Evolutionary conservation across 2,888 invertebrate genomes (phyloP).

Genomic region (Clanis bilineata): DNA sequence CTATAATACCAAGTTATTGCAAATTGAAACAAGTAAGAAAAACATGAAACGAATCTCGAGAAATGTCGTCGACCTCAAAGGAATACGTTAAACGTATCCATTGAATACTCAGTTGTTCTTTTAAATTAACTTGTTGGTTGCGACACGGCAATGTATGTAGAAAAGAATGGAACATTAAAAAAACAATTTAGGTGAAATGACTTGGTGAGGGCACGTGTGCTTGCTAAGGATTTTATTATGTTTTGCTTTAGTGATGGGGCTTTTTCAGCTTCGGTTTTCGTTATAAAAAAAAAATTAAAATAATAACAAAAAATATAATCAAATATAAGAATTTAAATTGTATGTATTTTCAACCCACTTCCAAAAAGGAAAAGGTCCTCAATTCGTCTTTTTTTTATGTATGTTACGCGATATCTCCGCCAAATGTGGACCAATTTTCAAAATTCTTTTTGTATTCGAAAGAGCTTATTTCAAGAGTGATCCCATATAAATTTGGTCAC

Average conservation of each 20-base stretch:
- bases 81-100: background rate
- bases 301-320: too few species aligned
- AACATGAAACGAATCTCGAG: slow-evolving; percentile 2
- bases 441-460: too few species aligned
- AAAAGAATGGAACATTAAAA: background rate
- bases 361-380: too few species aligned
- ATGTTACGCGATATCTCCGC: too few species aligned
- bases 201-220: slow-evolving; percentile 12
- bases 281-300: too few species aligned
- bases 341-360: too few species aligned
- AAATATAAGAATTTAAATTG: too few species aligned
- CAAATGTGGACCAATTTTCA: too few species aligned
- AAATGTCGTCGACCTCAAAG: slow-evolving; percentile 13
- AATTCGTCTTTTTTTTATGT: too few species aligned
- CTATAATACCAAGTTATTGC: background rate
- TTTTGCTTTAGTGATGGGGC: slow-evolving; percentile 2
- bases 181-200: slow-evolving; percentile 2
- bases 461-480: too few species aligned
- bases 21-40: slow-evolving; percentile 7
- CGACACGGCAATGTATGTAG: slow-evolving; percentile 7
- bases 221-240: slow-evolving; percentile 18
- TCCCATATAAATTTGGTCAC: too few species aligned
- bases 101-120: background rate
- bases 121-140: background rate
- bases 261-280: background rate